Evolutionary conservation across 2,888 invertebrate species (phyloP).

Genomic region (Peribatodes rhomboidaria): DNA sequence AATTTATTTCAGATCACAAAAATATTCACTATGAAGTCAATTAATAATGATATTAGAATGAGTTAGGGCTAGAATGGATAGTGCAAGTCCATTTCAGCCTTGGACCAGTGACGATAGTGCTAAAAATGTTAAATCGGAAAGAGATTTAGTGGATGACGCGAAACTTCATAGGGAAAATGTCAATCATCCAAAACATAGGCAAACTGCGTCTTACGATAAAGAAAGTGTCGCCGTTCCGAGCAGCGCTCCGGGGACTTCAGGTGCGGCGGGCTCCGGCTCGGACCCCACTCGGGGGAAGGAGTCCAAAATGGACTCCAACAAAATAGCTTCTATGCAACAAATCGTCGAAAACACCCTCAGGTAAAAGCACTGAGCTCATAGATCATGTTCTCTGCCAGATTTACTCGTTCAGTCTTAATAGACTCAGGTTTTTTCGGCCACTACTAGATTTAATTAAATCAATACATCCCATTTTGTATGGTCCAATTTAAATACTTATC

Average conservation of each 20-base stretch:
- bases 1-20: slow-evolving; percentile 71
- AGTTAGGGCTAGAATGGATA: slow-evolving; percentile 81
- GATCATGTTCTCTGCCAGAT: slow-evolving; percentile 27
- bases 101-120: slow-evolving; percentile 81
- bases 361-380: slow-evolving; percentile 65
- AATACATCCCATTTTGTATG: background rate
- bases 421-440: background rate
- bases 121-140: slow-evolving; percentile 81
- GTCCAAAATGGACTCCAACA: slow-evolving; percentile 80
- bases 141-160: slow-evolving; percentile 84
- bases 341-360: slow-evolving; percentile 89
- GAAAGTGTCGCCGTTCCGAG: slow-evolving; percentile 77
- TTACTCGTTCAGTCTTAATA: background rate
- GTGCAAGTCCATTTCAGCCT: slow-evolving; percentile 83
- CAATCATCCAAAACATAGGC: slow-evolving; percentile 87
- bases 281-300: slow-evolving; percentile 66
- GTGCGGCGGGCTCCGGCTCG: slow-evolving; percentile 64
- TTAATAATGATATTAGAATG: slow-evolving; percentile 64
- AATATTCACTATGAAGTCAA: slow-evolving; percentile 78
- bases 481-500: background rate
- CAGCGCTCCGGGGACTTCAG: slow-evolving; percentile 76
- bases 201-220: slow-evolving; percentile 86
- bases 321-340: slow-evolving; percentile 86
- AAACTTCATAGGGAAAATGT: slow-evolving; percentile 86
- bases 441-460: background rate